These are phyloP conservation scores for Siderastrea siderea DNA, from an alignment of 92 coral and sea anemone genomes.

Conservation along the genomic window DNA sequence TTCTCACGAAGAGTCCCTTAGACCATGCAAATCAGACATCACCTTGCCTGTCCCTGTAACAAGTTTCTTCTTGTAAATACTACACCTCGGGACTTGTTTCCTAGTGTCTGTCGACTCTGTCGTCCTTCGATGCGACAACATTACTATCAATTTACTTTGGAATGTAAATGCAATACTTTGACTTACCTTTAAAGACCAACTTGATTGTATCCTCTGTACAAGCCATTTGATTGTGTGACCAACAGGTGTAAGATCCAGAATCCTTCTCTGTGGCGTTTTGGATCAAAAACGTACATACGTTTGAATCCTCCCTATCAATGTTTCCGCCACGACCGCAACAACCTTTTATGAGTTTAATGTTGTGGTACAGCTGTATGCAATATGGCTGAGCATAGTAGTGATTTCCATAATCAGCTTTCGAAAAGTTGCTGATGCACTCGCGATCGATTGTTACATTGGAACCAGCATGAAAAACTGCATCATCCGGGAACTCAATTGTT, in stretches of 20 bases:
- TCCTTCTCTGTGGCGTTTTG: conserved; percentile 17
- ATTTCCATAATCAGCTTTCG: not conserved
- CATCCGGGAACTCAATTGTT: conserved; percentile 4
- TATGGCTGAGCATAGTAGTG: not conserved
- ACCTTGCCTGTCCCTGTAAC: too few species aligned
- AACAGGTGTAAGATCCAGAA: conserved; percentile 48
- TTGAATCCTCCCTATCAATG: conserved; percentile 23
- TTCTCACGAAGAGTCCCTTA: too few species aligned
- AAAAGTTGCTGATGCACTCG: conserved; percentile 19
- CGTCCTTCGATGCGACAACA: too few species aligned
- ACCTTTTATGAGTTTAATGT: not conserved
- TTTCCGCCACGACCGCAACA: not conserved
- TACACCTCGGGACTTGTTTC: too few species aligned
- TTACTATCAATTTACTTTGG: not conserved
- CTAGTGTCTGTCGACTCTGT: too few species aligned
- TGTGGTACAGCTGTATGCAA: conserved; percentile 9
- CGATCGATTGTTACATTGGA: conserved; percentile 30
- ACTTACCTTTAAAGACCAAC: conserved; percentile 47
- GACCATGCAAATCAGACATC: too few species aligned
- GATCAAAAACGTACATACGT: conserved; percentile 14
- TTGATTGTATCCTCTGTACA: conserved; percentile 6
- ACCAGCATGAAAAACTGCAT: conserved; percentile 5
- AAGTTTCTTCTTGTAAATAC: too few species aligned
- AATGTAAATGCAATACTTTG: not conserved
- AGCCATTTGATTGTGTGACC: not conserved